phyloP scores from a whole-genome alignment of 2,797 vertebrate species.

The Danionella dracula region DNA sequence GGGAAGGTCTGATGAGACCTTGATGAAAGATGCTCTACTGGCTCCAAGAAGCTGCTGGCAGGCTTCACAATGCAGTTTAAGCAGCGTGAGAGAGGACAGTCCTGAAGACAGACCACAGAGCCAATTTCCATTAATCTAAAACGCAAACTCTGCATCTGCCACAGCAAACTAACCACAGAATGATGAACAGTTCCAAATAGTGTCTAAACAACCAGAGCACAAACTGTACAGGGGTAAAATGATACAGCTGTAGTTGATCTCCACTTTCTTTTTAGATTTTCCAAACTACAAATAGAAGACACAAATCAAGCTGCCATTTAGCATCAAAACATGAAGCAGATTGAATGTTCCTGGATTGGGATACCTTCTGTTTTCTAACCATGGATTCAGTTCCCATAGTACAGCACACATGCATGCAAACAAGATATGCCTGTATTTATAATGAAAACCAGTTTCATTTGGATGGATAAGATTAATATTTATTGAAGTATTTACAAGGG shows the following conservation, averaged over 20 bases:
- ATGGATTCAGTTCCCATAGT: too few relatives aligned
- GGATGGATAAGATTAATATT: too few relatives aligned
- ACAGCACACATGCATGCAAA: too few relatives aligned
- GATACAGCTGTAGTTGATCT: constrained; percentile 7
- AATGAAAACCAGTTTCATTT: too few relatives aligned
- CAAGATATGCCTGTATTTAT: too few relatives aligned
- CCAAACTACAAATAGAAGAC: background rate
- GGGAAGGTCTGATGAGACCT: constrained; percentile 9
- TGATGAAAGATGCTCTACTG: constrained; percentile 25
- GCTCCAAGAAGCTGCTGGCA: constrained; percentile 13
- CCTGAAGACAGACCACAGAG: constrained; percentile 34
- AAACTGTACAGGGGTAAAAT: background rate
- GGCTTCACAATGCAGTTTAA: constrained; percentile 17
- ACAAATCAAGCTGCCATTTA: background rate
- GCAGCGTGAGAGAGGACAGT: constrained; percentile 24
- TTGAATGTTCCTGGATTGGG: background rate
- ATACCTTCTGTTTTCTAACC: too few relatives aligned
- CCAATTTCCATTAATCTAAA: constrained; percentile 32
- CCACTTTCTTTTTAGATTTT: background rate
- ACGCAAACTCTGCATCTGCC: constrained; percentile 24
- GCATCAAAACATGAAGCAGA: too few relatives aligned
- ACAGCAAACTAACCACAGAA: constrained; percentile 18
- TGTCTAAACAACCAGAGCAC: constrained; percentile 7
- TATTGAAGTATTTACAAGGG: too few relatives aligned
- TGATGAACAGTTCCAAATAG: constrained; percentile 23